Evolutionary conservation across 2,113 vertebrate species (phyloP).

Genomic region (Hassar affinis): DNA sequence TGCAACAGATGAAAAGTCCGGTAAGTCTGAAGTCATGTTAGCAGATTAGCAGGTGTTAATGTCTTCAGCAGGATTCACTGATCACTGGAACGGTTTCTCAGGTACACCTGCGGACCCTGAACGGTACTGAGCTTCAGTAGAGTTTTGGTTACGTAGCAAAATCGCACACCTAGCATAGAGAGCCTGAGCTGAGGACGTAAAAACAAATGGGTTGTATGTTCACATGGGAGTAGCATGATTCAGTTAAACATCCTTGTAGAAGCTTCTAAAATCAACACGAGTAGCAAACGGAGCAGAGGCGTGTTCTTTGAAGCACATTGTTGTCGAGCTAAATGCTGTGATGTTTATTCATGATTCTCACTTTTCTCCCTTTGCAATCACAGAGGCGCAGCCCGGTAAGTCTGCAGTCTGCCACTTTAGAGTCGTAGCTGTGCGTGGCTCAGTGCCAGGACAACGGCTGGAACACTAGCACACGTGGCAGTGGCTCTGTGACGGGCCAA

Average conservation of each 20-base stretch:
- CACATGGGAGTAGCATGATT: not conserved
- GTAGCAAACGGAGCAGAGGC: not conserved
- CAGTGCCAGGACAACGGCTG: not conserved
- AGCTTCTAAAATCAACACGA: not conserved
- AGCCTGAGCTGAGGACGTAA: too few species aligned
- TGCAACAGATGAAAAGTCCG: constrained; percentile 90
- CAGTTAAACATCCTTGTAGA: not conserved
- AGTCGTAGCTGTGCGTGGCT: not conserved
- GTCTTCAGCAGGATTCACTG: not conserved
- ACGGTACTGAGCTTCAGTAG: too few species aligned
- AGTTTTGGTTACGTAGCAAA: not conserved
- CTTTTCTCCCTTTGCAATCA: constrained; percentile 76
- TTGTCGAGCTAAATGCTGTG: not conserved
- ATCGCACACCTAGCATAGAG: too few species aligned
- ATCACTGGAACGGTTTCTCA: too few species aligned
- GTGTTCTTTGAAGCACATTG: not conserved
- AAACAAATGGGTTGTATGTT: too few species aligned
- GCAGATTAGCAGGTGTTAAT: not conserved
- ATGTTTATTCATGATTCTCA: constrained; percentile 64
- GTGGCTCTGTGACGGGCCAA: not conserved
- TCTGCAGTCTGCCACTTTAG: not conserved
- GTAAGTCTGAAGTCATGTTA: constrained; percentile 73
- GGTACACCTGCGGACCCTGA: too few species aligned
- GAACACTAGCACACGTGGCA: too few species aligned
- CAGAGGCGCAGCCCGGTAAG: constrained; percentile 90